Evolutionary conservation across 2,113 vertebrate genomes (phyloP), one percentile per base, ranked within the genome.

Genomic region (Panthera leo): DNA sequence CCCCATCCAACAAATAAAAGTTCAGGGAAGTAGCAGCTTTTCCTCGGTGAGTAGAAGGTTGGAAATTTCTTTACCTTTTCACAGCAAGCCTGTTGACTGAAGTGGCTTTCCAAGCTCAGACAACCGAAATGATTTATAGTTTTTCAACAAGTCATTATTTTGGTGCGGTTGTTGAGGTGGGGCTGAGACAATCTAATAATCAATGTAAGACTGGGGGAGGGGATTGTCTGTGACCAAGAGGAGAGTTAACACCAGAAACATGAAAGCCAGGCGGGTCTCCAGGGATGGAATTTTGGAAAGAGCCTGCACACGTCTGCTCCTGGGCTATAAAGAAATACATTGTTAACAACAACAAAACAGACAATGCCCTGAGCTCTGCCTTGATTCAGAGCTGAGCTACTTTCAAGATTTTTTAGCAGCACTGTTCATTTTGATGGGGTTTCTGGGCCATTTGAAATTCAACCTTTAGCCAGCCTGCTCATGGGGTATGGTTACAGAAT

Each of bases 91-190:
- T 98, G 96, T 98, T 98, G 98, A 98, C 97, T 98, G 98, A 98
- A 98, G 98, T 97, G 94, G 83, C 97, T 98, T 98, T 98, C 97
- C 97, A 97, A 95, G 98, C 98, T 97, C 95, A 96, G 96, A 97
- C 91, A 86, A 86, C 92, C 76, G 94, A 97, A 97, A 97, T 98
- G 98, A 99, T 99, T 99, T 98, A 98, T 98, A 96, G 97, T 98
- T 98, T 98, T 97, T 98, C 98, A 98, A 98, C 98, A 96, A 99
- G 97, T 98, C 98, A 94, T 98, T 98, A 98, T 98, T 98, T 98
- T 95, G 98, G 96, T 95, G 97, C 96, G 97, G 97, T 97, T 96
- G 85, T 94, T 85, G 97, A 91, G 98, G 95, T 98, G 96, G 95
- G 94, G 86, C 97, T 90, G 95, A 96, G 97, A 84, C 92, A 95